Base-by-base conservation (phyloP, 2,888 invertebrate genomes). In the Cyclophora albipunctata region DNA sequence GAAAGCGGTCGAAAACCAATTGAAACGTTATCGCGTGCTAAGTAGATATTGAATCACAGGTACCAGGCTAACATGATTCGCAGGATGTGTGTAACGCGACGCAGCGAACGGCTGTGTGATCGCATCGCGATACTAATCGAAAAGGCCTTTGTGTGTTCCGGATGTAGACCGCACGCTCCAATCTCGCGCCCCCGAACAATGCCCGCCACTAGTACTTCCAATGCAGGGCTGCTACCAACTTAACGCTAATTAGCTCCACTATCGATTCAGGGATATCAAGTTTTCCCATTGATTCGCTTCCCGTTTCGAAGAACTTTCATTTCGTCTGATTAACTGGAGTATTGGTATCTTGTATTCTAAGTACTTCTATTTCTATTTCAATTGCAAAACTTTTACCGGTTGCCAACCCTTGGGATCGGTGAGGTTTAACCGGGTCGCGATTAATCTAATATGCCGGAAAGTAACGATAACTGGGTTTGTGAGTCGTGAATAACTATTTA, bases 121-220 rank as follows among this genome's bases (percentile, higher is more conserved):
- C 69, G 66, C 69, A 74, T 75, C 75, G 72, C 64, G 81, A 81
- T 82, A 69, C 66, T 72, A 77, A 83, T 81, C 78, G 74, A 69
- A 63, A 68, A 64, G 55, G 63, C 68, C 55, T 79, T 81, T 82
- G 81, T 83, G 68, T 62, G 54, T 63, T 67, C 75, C 81, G 81
- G 83, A 81, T 75, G 75, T 74, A 67, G 72, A 75, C 80, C 79
- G 72, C 78, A 78, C 75, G 78, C 69, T 79, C 71, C 73, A 73
- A 76, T 75, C 75, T 78, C 75, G 71, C 77, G 71, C 75, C 62
- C 66, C 59, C 52, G 48, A 64, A 75, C 77, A 78, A 76, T 76
- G 63, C 63, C 56, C 51, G 63, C 51, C 59, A 50, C 54, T 55
- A 54, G 62, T 63, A 61, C 57, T 62, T 59, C 62, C 50, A 47